phyloP scores from a whole-genome alignment of 2,888 invertebrate genomes.

The Thecophora atra region DNA sequence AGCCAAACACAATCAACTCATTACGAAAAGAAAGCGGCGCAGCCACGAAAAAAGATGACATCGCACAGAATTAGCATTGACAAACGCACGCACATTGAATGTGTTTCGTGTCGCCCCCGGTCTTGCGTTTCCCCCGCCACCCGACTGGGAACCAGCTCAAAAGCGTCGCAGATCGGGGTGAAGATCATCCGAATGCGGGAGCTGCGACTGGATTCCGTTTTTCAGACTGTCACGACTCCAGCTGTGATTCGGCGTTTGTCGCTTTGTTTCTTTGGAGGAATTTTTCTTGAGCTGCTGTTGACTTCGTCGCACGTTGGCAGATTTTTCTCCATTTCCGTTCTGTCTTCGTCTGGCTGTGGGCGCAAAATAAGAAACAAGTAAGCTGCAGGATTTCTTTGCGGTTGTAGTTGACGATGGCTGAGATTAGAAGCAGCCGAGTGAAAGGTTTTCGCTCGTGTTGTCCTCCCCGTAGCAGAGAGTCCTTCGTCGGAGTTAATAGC shows the following conservation, averaged over 20 bases:
- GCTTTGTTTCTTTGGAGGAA: constrained; percentile 21
- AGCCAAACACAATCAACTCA: constrained; percentile 53
- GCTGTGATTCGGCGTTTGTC: constrained; percentile 48
- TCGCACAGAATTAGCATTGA: constrained; percentile 40
- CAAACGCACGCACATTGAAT: neutral
- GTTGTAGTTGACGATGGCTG: constrained; percentile 48
- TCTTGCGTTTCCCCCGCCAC: neutral
- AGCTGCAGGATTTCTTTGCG: constrained; percentile 48
- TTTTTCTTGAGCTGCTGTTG: neutral
- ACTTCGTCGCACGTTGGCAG: constrained; percentile 3
- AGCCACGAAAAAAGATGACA: constrained; percentile 32
- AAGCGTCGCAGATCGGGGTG: constrained; percentile 12
- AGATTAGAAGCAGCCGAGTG: constrained; percentile 49
- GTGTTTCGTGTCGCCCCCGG: neutral
- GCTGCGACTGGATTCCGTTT: constrained; percentile 9
- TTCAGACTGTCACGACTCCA: constrained; percentile 44
- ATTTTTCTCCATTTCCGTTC: constrained; percentile 25
- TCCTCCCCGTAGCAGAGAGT: neutral
- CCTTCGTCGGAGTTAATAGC: constrained; percentile 10
- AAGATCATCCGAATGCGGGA: constrained; percentile 7
- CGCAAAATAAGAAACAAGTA: constrained; percentile 43
- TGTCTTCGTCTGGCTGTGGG: neutral
- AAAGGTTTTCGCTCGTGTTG: constrained; percentile 44
- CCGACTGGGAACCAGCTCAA: neutral
- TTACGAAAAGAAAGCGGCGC: constrained; percentile 45